Evolutionary conservation across 2,888 invertebrate species (phyloP).

Genomic region (Hirtodrosophila alboralis): DNA sequence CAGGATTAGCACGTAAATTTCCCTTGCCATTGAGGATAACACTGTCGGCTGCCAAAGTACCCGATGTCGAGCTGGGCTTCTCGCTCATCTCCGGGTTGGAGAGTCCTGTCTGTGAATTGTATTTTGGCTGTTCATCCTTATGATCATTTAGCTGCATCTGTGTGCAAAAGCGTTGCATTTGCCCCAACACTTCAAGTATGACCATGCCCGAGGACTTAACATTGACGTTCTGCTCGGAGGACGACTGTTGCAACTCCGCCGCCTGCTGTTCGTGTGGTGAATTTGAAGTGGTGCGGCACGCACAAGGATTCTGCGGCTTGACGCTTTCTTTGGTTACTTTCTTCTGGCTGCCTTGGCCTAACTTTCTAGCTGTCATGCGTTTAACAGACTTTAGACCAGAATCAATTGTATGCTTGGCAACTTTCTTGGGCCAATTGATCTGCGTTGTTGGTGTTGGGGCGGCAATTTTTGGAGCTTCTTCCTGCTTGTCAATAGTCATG

Average conservation of each 20-base stretch:
- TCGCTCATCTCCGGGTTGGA: constrained; percentile 17
- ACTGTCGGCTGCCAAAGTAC: background rate
- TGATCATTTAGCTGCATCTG: constrained; percentile 63
- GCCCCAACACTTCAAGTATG: constrained; percentile 77
- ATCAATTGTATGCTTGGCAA: constrained; percentile 30
- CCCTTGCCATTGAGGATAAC: background rate
- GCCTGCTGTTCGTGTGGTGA: constrained; percentile 30
- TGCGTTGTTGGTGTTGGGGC: constrained; percentile 24
- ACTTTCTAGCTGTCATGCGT: constrained; percentile 27
- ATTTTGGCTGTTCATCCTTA: constrained; percentile 44
- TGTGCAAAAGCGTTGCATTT: constrained; percentile 74
- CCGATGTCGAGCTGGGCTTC: constrained; percentile 9
- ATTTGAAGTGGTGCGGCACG: constrained; percentile 55
- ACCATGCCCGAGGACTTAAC: constrained; percentile 76
- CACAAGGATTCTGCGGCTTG: constrained; percentile 48
- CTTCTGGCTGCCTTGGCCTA: constrained; percentile 5
- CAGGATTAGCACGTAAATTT: background rate
- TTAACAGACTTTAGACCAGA: constrained; percentile 30
- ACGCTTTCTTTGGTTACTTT: constrained; percentile 14
- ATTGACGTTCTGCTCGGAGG: constrained; percentile 66
- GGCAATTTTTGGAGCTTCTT: constrained; percentile 26
- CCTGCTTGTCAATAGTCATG: constrained; percentile 46
- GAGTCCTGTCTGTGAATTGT: constrained; percentile 16
- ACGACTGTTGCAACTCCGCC: constrained; percentile 49
- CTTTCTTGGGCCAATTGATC: constrained; percentile 12